Evolutionary conservation across 2,797 vertebrate genomes (phyloP).

Genomic region (Periophthalmus magnuspinnatus): DNA sequence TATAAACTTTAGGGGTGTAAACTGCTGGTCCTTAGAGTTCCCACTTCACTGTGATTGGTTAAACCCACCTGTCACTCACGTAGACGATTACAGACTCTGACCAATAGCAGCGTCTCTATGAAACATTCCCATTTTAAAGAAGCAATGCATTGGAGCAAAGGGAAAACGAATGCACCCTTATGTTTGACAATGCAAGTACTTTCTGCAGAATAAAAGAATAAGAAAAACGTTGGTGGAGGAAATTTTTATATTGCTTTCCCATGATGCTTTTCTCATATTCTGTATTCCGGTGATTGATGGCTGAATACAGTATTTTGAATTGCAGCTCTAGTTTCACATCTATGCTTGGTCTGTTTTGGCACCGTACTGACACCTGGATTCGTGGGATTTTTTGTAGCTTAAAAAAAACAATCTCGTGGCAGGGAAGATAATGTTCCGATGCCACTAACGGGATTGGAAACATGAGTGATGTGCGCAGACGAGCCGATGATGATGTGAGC

Average conservation of each 20-base stretch:
- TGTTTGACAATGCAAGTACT: too few species aligned
- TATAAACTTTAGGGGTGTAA: too few species aligned
- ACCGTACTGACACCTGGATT: slow-evolving; percentile 1
- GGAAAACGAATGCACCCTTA: too few species aligned
- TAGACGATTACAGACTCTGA: too few species aligned
- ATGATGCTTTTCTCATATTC: not conserved
- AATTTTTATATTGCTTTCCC: not conserved
- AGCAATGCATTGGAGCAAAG: too few species aligned
- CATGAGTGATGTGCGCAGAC: slow-evolving; percentile 40
- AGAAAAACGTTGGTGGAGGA: not conserved
- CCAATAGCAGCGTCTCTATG: too few species aligned
- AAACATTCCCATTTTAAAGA: too few species aligned
- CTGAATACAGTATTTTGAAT: slow-evolving; percentile 10
- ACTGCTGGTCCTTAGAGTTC: not conserved
- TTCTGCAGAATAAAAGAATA: not conserved
- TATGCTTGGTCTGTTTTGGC: not conserved
- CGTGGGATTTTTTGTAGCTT: not conserved
- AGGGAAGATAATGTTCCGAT: slow-evolving; percentile 7
- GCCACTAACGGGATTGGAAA: slow-evolving; percentile 20
- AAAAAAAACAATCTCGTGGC: slow-evolving; percentile 11
- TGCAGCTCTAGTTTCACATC: not conserved
- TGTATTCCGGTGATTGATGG: slow-evolving; percentile 10
- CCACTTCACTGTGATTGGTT: too few species aligned
- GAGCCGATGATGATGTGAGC: slow-evolving; percentile 19
- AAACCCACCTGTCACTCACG: not conserved